Percentiles rank a stretch among this genome's conserved stretches.
Evolutionary conservation across 2,888 invertebrate species (phyloP).

Genomic region (Graphium colonna): DNA sequence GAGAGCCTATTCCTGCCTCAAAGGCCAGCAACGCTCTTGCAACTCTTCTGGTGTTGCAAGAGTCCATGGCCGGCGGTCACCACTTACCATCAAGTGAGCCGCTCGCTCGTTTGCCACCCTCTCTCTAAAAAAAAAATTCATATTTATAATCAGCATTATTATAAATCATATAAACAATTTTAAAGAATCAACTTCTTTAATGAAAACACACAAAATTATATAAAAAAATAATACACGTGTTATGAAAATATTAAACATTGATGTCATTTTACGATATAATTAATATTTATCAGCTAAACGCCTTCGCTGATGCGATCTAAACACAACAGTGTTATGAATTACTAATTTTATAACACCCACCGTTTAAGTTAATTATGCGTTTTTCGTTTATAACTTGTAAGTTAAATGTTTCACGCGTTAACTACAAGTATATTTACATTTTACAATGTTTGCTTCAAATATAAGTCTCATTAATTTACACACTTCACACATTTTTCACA

Average conservation of each 20-base stretch:
- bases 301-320: conserved; percentile 62
- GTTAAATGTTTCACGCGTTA: conserved; percentile 58
- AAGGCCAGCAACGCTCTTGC: too few relatives aligned
- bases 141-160: too few relatives aligned
- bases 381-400: conserved; percentile 62
- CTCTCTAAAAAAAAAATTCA: too few relatives aligned
- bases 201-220: neutral
- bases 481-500: neutral
- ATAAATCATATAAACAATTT: conserved; percentile 21
- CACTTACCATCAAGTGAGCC: too few relatives aligned
- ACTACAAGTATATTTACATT: conserved; percentile 26
- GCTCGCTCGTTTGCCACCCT: too few relatives aligned
- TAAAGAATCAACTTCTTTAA: conserved; percentile 20
- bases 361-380: conserved; percentile 62
- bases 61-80: too few relatives aligned
- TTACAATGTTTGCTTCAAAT: conserved; percentile 18
- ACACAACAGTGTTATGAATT: conserved; percentile 73
- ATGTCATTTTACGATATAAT: conserved; percentile 64
- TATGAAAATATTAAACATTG: conserved; percentile 45
- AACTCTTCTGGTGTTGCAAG: too few relatives aligned
- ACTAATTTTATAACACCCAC: conserved; percentile 62
- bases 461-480: neutral
- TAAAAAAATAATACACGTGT: conserved; percentile 36
- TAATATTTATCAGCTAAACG: conserved; percentile 61
- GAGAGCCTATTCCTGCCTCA: too few relatives aligned